These are phyloP conservation scores for Halocaridina rubra DNA, from an alignment of 2,888 invertebrate species.

Conservation along the genomic window DNA sequence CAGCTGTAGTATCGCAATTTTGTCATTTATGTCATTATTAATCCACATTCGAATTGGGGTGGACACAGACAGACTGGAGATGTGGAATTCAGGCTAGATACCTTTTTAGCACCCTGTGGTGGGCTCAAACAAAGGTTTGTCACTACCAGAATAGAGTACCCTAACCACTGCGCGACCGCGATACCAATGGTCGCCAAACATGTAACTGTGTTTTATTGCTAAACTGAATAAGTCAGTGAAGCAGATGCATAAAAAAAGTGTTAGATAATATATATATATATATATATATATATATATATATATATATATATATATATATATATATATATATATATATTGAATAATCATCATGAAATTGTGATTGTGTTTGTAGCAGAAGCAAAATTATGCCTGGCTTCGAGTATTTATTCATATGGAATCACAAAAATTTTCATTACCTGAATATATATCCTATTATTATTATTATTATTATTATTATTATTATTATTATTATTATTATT, in stretches of 20 bases:
- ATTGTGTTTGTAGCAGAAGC: neutral
- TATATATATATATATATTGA: neutral
- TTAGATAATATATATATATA: no score
- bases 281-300: neutral
- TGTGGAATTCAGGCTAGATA: no score
- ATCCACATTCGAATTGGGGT: no score
- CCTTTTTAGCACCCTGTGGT: no score
- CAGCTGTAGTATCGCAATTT: no score
- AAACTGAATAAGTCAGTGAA: neutral
- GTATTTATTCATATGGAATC: neutral
- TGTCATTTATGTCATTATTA: no score
- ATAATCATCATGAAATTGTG: neutral
- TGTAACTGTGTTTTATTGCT: neutral
- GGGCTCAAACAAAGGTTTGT: no score
- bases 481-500: constrained; percentile 4
- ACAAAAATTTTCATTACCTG: neutral
- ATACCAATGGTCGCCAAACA: neutral
- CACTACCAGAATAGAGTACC: no score
- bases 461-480: constrained; percentile 5
- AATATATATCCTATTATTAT: no score
- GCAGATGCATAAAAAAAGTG: no score
- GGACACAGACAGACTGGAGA: no score
- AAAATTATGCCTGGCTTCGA: neutral
- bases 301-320: neutral
- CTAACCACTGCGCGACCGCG: neutral